phyloP scores from a whole-genome alignment of 2,113 vertebrate genomes.

The Nothoprocta perdicaria region DNA sequence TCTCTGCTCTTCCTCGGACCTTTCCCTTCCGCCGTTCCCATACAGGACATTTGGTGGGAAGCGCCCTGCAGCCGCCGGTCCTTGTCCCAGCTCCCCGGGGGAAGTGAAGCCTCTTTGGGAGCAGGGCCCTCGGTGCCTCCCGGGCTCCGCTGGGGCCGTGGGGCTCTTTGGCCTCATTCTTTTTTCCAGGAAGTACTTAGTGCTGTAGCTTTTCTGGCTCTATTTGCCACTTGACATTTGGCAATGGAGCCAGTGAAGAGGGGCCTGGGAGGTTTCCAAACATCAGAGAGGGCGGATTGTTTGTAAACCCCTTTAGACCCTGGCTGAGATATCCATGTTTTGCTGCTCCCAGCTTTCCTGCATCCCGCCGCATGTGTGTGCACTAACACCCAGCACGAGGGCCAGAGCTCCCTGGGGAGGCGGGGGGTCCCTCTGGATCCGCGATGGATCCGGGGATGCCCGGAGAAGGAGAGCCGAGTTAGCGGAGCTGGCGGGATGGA shows the following conservation, averaged over 20 bases:
- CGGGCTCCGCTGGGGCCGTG: background rate
- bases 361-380: background rate
- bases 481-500: background rate
- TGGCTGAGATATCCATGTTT: background rate
- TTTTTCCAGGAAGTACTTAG: constrained; percentile 43
- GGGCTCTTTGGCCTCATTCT: background rate
- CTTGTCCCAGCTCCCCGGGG: background rate
- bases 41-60: background rate
- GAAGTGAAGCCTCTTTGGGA: background rate
- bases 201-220: constrained; percentile 38
- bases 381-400: too few relatives aligned
- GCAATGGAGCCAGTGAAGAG: background rate
- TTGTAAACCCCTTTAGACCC: background rate
- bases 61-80: too few relatives aligned
- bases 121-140: background rate
- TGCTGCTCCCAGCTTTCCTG: background rate
- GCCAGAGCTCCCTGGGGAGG: too few relatives aligned
- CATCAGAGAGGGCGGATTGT: background rate
- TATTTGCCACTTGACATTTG: constrained; percentile 44
- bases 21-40: background rate
- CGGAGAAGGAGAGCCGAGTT: too few relatives aligned
- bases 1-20: background rate
- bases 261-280: background rate
- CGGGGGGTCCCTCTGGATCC: too few relatives aligned
- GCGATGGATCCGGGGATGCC: too few relatives aligned